A percentile compares a stretch with the other conserved stretches of the same genome.
Evolutionary conservation across 92 coral and sea anemone species (phyloP).

Genomic region (Actinernus sp.): DNA sequence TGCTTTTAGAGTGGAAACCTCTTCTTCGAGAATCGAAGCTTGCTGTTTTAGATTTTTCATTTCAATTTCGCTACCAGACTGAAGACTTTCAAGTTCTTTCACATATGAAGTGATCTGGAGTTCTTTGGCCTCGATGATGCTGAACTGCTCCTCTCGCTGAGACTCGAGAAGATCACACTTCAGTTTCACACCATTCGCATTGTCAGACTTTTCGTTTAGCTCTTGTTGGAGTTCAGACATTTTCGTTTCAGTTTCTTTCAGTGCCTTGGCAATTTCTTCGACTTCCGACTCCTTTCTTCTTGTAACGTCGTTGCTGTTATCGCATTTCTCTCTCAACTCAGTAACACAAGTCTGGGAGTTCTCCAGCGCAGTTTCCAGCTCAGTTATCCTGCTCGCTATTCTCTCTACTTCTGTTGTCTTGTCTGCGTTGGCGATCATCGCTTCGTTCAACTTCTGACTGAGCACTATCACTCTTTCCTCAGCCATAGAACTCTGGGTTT

Average conservation of each 20-base stretch:
- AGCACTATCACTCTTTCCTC: constrained; percentile 36
- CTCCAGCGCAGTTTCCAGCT: constrained; percentile 20
- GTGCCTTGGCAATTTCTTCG: constrained; percentile 38
- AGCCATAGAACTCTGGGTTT: constrained; percentile 20
- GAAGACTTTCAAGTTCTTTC: constrained; percentile 45
- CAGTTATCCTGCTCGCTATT: constrained; percentile 25
- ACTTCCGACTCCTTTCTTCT: constrained; percentile 51
- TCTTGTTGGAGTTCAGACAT: constrained; percentile 26
- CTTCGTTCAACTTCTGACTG: constrained; percentile 31
- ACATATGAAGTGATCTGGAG: constrained; percentile 41
- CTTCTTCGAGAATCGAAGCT: constrained; percentile 10
- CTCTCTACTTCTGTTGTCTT: constrained; percentile 42
- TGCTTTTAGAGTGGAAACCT: constrained; percentile 24
- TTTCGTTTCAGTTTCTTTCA: constrained; percentile 32
- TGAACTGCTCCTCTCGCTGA: constrained; percentile 43
- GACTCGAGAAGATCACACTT: constrained; percentile 16
- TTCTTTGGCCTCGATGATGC: constrained; percentile 40
- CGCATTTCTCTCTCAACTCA: constrained; percentile 30
- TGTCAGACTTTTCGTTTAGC: constrained; percentile 24
- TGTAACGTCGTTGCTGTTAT: constrained; percentile 36
- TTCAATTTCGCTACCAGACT: constrained; percentile 14
- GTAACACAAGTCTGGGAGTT: constrained; percentile 18
- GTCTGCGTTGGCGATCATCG: constrained; percentile 18
- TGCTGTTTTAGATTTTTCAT: constrained; percentile 11
- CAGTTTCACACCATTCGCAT: constrained; percentile 22